Conservation (phyloP, 2,113 vertebrate genomes). For the Nothobranchius furzeri region DNA sequence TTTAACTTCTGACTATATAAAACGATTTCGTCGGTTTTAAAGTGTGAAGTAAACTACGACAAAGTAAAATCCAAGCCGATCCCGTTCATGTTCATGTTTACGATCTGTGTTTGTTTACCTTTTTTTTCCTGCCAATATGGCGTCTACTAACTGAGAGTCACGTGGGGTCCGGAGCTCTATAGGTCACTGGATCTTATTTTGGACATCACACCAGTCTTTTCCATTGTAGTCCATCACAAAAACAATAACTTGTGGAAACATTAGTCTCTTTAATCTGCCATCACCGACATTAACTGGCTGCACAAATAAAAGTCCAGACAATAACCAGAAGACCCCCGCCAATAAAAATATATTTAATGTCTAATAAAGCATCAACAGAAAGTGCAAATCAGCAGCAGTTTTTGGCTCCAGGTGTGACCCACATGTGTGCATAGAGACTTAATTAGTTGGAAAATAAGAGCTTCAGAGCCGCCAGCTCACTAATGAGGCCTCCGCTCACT, state of each 20-base stretch:
- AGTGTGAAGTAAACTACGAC: no score
- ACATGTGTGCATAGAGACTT: conserved; percentile 61
- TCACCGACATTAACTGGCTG: not conserved
- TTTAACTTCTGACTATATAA: no score
- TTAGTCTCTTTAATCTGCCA: no score
- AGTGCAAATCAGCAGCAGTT: conserved; percentile 30
- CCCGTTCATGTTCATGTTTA: no score
- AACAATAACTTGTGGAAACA: not conserved
- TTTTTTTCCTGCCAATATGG: no score
- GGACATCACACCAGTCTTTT: no score
- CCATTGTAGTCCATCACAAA: not conserved
- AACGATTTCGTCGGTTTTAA: no score
- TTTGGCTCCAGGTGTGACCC: conserved; percentile 72
- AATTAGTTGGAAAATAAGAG: conserved; percentile 68
- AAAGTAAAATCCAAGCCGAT: no score
- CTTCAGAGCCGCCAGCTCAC: conserved; percentile 45
- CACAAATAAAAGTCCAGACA: not conserved
- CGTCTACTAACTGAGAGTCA: no score
- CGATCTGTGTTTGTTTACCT: no score
- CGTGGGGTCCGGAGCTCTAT: no score
- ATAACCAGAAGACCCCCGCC: not conserved
- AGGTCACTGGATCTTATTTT: no score
- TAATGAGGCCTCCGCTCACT: conserved; percentile 70
- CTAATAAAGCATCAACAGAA: conserved; percentile 17
- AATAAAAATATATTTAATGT: not conserved